These are phyloP conservation scores for Sprattus sprattus DNA, from an alignment of 2,113 vertebrate species.

Conservation along the genomic window DNA sequence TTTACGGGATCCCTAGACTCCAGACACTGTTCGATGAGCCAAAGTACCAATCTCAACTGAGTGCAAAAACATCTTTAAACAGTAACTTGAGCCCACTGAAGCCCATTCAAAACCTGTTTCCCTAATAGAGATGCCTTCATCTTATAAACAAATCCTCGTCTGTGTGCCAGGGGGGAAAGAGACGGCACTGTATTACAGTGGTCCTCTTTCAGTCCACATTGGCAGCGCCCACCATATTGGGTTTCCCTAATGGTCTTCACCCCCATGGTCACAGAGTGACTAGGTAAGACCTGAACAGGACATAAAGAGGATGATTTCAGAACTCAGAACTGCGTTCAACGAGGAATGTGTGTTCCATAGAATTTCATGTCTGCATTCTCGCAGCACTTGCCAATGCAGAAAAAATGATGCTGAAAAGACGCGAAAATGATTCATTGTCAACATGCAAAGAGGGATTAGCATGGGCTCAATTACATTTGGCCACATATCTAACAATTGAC, in stretches of 20 bases:
- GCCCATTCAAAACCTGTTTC: background rate
- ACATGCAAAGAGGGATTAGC: background rate
- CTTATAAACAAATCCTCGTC: conserved; percentile 18
- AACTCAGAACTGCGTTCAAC: background rate
- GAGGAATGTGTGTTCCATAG: background rate
- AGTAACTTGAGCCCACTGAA: background rate
- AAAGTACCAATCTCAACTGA: background rate
- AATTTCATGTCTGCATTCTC: background rate
- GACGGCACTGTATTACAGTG: conserved; percentile 13
- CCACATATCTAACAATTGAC: background rate
- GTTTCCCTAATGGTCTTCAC: conserved; percentile 21
- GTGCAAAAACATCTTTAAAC: background rate
- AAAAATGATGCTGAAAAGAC: background rate
- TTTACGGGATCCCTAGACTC: background rate
- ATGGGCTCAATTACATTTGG: background rate
- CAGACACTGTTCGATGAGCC: background rate
- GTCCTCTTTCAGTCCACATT: background rate
- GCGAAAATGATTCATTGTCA: background rate
- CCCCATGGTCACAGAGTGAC: background rate
- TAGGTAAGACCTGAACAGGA: background rate
- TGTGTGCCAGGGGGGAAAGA: conserved; percentile 25
- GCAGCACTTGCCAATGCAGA: background rate
- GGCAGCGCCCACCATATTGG: conserved; percentile 29
- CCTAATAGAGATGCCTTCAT: background rate
- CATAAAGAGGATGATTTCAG: no score